Evolutionary conservation across 2,797 vertebrate species (phyloP).

Genomic region (Gambelia wislizenii): DNA sequence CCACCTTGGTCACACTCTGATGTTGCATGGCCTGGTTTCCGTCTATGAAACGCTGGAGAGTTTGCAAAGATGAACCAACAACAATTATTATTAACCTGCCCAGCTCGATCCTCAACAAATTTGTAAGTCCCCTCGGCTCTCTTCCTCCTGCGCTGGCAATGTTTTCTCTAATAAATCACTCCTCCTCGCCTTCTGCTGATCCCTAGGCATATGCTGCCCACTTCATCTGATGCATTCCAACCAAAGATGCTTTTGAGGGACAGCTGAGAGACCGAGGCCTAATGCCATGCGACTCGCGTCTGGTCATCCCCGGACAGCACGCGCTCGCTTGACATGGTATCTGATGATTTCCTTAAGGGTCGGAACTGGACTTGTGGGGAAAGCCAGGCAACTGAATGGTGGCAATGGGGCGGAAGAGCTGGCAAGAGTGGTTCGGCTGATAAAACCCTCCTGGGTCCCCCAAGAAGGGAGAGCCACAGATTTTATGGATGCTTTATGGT

Average conservation of each 20-base stretch:
- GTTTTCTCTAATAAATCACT: background rate
- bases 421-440: no score
- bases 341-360: background rate
- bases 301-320: background rate
- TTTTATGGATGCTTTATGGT: no score
- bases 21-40: no score
- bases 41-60: background rate
- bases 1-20: background rate
- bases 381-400: background rate
- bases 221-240: background rate
- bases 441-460: no score
- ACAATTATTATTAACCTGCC: no score
- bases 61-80: background rate
- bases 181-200: background rate
- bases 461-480: no score
- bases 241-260: background rate
- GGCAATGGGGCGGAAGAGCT: background rate
- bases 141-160: no score
- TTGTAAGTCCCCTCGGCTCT: background rate
- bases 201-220: background rate
- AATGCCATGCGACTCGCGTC: background rate
- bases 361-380: background rate
- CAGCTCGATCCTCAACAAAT: background rate
- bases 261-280: rapidly evolving
- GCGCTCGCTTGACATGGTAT: background rate